These are phyloP conservation scores for Prunella himalayana DNA, from an alignment of 2,113 vertebrate genomes.

Conservation along the genomic window DNA sequence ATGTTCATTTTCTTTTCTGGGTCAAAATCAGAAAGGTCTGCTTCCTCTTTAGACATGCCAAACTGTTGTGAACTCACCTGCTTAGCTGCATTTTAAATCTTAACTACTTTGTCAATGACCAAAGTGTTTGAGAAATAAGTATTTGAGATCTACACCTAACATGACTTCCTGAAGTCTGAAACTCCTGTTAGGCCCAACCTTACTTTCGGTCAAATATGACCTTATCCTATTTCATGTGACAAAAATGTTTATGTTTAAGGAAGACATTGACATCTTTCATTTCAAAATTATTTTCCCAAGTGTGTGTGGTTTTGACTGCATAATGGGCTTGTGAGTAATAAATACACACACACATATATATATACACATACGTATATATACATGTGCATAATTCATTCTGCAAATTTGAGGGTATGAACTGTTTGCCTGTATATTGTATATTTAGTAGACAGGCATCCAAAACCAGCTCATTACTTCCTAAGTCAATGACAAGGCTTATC, in stretches of 20 bases:
- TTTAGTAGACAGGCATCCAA: not conserved
- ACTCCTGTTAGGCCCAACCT: rapidly evolving
- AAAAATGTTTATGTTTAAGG: not conserved
- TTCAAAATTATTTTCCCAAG: not conserved
- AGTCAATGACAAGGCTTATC: not conserved
- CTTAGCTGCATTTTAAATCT: not conserved
- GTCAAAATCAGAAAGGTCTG: not conserved
- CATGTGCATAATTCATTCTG: rapidly evolving
- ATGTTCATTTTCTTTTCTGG: rapidly evolving
- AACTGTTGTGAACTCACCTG: not conserved
- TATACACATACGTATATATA: not conserved
- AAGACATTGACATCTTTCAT: not conserved
- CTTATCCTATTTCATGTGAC: not conserved
- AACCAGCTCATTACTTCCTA: not conserved
- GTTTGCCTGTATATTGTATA: not conserved
- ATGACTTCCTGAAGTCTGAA: not conserved
- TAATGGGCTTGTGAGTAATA: not conserved
- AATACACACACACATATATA: not conserved
- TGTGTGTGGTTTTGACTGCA: not conserved
- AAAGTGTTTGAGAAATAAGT: not conserved
- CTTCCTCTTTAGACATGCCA: not conserved
- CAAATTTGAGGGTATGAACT: not conserved
- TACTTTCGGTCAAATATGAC: not conserved
- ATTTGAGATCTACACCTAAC: not conserved
- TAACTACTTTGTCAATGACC: not conserved